phyloP scores from a whole-genome alignment of 2,888 invertebrate genomes.

The Colostygia pectinataria region DNA sequence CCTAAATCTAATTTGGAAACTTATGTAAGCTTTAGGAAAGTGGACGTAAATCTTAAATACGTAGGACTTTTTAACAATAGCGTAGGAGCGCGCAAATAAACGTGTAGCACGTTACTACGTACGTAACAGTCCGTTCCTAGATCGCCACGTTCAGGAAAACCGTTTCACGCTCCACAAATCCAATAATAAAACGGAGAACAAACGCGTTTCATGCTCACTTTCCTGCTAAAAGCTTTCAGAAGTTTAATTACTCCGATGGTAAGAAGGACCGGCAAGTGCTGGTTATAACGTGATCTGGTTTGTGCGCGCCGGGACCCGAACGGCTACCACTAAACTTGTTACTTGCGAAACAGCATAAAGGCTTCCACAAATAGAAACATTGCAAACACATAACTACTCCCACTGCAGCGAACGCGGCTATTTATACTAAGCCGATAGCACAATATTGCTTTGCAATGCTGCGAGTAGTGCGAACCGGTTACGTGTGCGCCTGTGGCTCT shows the following conservation, averaged over 20 bases:
- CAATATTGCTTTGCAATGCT: slow-evolving; percentile 46
- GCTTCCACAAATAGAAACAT: slow-evolving; percentile 61
- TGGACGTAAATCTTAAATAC: background rate
- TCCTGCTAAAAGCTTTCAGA: slow-evolving; percentile 42
- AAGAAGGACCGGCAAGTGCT: slow-evolving; percentile 36
- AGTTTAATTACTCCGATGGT: slow-evolving; percentile 43
- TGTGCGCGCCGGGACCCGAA: slow-evolving; percentile 28
- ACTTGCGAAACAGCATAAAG: slow-evolving; percentile 58
- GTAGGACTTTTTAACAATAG: slow-evolving; percentile 9
- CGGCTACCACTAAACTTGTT: slow-evolving; percentile 48
- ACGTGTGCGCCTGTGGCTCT: slow-evolving; percentile 49
- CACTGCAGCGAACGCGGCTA: slow-evolving; percentile 48
- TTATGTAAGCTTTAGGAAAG: slow-evolving; percentile 4
- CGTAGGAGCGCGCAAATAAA: slow-evolving; percentile 1
- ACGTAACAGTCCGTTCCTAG: slow-evolving; percentile 12
- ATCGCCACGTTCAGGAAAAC: slow-evolving; percentile 25
- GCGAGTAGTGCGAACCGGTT: slow-evolving; percentile 53
- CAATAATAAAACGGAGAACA: slow-evolving; percentile 42
- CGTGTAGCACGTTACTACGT: slow-evolving; percentile 3
- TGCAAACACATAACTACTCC: slow-evolving; percentile 48
- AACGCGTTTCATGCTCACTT: slow-evolving; percentile 32
- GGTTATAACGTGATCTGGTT: slow-evolving; percentile 35
- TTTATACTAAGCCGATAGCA: slow-evolving; percentile 50
- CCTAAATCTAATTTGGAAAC: background rate
- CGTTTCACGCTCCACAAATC: slow-evolving; percentile 30